Base-by-base conservation (phyloP, 2,888 invertebrate species). In the Malachius bipustulatus region DNA sequence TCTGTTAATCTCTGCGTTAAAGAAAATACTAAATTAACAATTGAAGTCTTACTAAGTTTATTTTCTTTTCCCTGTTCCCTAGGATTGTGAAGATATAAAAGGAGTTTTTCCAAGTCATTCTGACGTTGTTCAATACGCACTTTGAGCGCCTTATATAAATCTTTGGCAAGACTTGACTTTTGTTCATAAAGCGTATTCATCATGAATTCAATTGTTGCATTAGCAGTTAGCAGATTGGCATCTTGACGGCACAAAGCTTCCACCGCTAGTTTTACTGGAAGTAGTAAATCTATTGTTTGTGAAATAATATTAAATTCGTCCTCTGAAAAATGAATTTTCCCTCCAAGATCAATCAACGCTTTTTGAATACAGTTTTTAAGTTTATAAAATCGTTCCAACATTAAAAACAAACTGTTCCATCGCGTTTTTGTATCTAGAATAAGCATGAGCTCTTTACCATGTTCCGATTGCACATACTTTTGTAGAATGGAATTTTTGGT, bases 261-360 rank as follows among this genome's bases (percentile, higher is more conserved):
- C 14, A 48, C 46, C 12, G 47, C 35, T 30, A 44, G 27, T 38
- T 47, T 47, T 30, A 48, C 30, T 27, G 43, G 42, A 16, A 27
- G 30, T 24, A 47, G 39, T 19, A 30, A 30, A 13, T 36, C 24
- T 16, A 32, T 28, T 12, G 38, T 35, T 10, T 41, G 30, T 10
- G 15, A 27, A 24, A 45, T 19, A 16, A 43, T 31, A 14, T 34
- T 31, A 24, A 38, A 44, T 35, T 48, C 42, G 14, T 28, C 27
- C 8, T 39, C 42, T 14, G 10, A 28, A 9, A 42, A 36, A 26
- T 36, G 30, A 24, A 29, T 15, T 14, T 28, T 33, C 6, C 36
- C 29, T n/a, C 27, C 24, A 13, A 43, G 16, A 36, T 48, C 47
- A 16, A 48, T 44, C 14, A 48, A 19, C 4, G 41, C 39, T 32